Evolutionary conservation across 2,113 vertebrate genomes (phyloP), one percentile per base, ranked within the genome.

Genomic region (Lanius ludovicianus): DNA sequence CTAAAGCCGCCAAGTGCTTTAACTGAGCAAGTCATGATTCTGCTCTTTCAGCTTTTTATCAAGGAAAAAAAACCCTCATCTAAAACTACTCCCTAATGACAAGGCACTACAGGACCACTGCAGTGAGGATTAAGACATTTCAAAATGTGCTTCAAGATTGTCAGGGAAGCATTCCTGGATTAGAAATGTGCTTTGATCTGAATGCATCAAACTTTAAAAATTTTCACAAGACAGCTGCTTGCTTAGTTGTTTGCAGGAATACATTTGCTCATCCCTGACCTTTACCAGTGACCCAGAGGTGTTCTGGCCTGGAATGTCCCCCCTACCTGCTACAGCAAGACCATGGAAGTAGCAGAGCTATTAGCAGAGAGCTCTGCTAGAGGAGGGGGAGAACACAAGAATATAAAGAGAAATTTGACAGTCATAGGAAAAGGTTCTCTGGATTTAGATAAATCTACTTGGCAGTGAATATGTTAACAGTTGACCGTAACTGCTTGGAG

Each of bases 391-490:
- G 84, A 92, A 63, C 47, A 70, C 11, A 11, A 24, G 74, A 23
- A 20, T 39, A 11, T 22, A 52, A 50, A 85, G 41, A 59, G 42
- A 77, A 86, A 83, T 80, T 89, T 76, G 75, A 86, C 82, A 81
- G 42, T n/a, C 64, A 9, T 5, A 88, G 50, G 67, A 88, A 83
- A 90, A 87, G 39, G 47, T 71, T 80, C 55, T 62, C 75, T 84
- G 73, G 33, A 74, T 90, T 93, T 93, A 67, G 50, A 76, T 37
- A 83, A 83, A 82, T n/a, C 59, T 67, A 0, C 63, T 90, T 96
- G 95, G 95, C 85, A 86, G 79, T 44, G 84, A 93, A 83, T 47
- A 85, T 35, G 71, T 93, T 93, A 91, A 95, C 82, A 88, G 84
- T 59, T 95, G 95, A 93, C 89, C 25, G 0, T 75, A 89, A 83